phyloP scores from a whole-genome alignment of 1,140 invertebrate species.

The Octopus bimaculoides region DNA sequence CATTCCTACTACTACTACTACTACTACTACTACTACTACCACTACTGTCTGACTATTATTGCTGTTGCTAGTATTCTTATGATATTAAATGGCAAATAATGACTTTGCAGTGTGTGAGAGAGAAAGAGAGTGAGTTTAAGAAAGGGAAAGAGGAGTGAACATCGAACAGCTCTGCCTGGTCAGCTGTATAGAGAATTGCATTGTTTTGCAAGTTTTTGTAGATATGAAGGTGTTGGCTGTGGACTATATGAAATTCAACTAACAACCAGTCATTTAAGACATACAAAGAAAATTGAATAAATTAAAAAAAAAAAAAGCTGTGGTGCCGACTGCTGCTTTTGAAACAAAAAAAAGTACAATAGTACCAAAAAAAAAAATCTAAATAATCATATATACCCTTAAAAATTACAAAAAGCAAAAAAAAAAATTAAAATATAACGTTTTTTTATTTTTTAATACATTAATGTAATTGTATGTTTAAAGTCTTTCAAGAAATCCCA shows the following conservation, averaged over 20 bases:
- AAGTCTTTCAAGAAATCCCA: not conserved
- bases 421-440: slow-evolving; percentile 1
- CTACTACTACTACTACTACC: no score
- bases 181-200: not conserved
- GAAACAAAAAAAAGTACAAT: not conserved
- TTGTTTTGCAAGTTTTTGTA: not conserved
- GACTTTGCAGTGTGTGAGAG: no score
- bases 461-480: slow-evolving; percentile 8
- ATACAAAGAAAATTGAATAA: not conserved
- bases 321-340: slow-evolving; percentile 5
- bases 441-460: slow-evolving; percentile 10
- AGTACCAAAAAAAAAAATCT: not conserved
- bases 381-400: not conserved
- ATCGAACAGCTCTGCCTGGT: not conserved
- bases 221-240: slow-evolving; percentile 8
- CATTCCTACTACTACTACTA: no score
- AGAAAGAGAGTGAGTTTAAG: no score
- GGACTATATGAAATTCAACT: slow-evolving; percentile 6
- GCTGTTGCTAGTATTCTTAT: no score
- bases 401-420: not conserved
- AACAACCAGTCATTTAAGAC: slow-evolving; percentile 9
- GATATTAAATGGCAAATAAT: no score
- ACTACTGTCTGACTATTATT: no score
- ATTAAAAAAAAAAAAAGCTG: not conserved
- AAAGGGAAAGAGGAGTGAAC: no score